These are phyloP conservation scores for Junonia oenone DNA, from an alignment of 2,888 invertebrate species.

Conservation along the genomic window DNA sequence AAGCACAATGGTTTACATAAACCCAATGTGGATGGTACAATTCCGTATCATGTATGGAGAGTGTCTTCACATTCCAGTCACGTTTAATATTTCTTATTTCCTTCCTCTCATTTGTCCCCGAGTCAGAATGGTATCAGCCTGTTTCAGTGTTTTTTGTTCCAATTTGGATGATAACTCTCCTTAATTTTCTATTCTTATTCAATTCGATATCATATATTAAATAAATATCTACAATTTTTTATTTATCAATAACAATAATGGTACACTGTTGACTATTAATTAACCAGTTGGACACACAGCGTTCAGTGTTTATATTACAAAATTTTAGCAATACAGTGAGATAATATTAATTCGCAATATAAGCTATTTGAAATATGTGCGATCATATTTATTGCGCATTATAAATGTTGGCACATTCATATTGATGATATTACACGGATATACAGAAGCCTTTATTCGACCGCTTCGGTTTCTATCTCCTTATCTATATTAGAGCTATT, in stretches of 20 bases:
- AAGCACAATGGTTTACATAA: conserved; percentile 55
- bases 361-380: neutral
- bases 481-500: conserved; percentile 5
- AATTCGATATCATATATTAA: conserved; percentile 5
- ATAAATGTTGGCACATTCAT: neutral
- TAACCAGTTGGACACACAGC: too few relatives aligned
- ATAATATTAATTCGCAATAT: neutral
- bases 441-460: neutral
- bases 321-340: too few relatives aligned
- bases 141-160: conserved; percentile 55
- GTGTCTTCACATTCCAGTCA: conserved; percentile 64
- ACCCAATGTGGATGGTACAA: conserved; percentile 48
- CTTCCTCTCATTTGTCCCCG: conserved; percentile 73
- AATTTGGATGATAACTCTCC: conserved; percentile 26
- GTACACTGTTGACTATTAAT: neutral
- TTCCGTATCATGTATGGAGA: conserved; percentile 58
- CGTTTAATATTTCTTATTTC: conserved; percentile 78
- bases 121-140: conserved; percentile 62
- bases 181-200: conserved; percentile 23
- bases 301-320: too few relatives aligned
- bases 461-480: neutral
- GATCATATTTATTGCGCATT: neutral
- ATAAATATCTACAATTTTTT: conserved; percentile 6
- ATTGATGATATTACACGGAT: neutral
- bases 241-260: neutral